These are phyloP conservation scores for Platysteira castanea DNA, from an alignment of 2,113 vertebrate genomes.

Conservation along the genomic window DNA sequence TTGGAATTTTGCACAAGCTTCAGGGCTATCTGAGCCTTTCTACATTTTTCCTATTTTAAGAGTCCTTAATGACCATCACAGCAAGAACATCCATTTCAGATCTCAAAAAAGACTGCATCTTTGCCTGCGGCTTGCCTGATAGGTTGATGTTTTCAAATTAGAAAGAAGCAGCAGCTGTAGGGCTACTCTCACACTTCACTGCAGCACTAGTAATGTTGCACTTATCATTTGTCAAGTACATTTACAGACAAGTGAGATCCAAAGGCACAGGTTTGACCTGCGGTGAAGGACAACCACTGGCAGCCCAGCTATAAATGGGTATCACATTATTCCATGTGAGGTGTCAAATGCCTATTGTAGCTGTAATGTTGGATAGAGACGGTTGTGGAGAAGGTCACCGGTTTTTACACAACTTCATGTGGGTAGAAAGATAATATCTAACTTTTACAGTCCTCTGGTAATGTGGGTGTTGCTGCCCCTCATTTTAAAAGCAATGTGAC, in stretches of 20 bases:
- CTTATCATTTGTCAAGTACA: background rate
- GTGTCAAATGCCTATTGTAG: background rate
- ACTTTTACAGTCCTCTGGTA: background rate
- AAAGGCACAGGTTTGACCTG: background rate
- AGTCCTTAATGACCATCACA: background rate
- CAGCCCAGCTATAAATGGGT: background rate
- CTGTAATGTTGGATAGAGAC: background rate
- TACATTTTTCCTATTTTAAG: background rate
- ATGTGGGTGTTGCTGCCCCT: background rate
- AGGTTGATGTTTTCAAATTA: background rate
- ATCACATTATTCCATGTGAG: background rate
- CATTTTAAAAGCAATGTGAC: background rate
- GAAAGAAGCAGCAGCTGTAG: background rate
- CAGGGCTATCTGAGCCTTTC: background rate
- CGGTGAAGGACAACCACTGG: conserved; percentile 5
- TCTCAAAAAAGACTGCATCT: background rate
- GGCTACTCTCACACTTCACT: background rate
- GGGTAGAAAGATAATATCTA: background rate
- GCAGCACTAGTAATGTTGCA: background rate
- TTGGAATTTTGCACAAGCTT: conserved; percentile 1
- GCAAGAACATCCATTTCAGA: conserved; percentile 28
- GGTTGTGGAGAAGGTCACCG: background rate
- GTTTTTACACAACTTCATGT: background rate
- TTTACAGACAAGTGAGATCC: background rate
- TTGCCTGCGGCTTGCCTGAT: background rate